phyloP scores from a whole-genome alignment of 1,140 invertebrate species.

The Oedothorax gibbosus region DNA sequence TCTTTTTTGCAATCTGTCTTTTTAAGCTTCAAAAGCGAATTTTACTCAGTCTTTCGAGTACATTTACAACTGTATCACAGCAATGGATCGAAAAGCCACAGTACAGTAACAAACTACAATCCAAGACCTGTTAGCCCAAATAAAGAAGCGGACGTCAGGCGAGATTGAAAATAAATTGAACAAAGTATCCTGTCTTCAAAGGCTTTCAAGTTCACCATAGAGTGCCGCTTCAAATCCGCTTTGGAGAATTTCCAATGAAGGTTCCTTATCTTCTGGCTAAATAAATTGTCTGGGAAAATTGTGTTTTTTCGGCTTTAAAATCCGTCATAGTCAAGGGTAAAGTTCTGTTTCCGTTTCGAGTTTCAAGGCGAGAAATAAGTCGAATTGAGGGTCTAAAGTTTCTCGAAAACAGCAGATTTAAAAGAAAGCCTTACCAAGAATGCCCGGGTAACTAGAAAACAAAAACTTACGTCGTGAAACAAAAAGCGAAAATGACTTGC shows the following conservation, averaged over 20 bases:
- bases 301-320: conserved; percentile 20
- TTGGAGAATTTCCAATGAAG: conserved; percentile 50
- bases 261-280: conserved; percentile 36
- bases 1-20: too few species aligned
- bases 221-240: conserved; percentile 44
- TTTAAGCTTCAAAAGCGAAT: too few species aligned
- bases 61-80: too few species aligned
- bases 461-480: too few species aligned
- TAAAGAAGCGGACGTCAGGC: conserved; percentile 22
- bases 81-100: too few species aligned
- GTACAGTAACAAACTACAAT: not conserved
- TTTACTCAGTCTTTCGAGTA: too few species aligned
- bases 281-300: conserved; percentile 45
- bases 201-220: conserved; percentile 31
- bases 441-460: too few species aligned
- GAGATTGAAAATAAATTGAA: conserved; percentile 51
- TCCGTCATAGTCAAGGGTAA: conserved; percentile 39
- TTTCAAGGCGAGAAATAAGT: too few species aligned
- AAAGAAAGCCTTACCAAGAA: too few species aligned
- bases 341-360: not conserved
- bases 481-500: too few species aligned
- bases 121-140: conserved; percentile 21
- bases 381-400: too few species aligned
- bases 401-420: too few species aligned
- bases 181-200: conserved; percentile 48